Evolutionary conservation across 2,113 vertebrate genomes (phyloP).

Genomic region (Puntigrus tetrazona): DNA sequence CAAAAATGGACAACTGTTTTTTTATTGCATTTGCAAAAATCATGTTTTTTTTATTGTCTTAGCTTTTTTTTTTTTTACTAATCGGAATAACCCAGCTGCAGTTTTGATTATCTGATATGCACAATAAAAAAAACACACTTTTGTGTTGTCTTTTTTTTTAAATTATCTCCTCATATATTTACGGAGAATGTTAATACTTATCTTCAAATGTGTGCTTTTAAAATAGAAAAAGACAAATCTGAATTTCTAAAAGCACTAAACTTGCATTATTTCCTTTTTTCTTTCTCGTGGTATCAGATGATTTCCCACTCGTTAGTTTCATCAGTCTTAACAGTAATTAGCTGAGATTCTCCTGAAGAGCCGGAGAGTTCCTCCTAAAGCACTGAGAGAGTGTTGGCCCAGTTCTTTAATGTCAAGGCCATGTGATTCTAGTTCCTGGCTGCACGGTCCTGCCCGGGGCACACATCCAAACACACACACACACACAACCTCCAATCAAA

Average conservation of each 20-base stretch:
- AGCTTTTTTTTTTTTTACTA: no score
- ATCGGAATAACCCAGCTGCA: no score
- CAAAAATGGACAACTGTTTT: no score
- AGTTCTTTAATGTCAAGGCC: conserved; percentile 13
- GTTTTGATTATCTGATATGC: no score
- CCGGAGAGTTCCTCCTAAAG: neutral
- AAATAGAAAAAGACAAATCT: neutral
- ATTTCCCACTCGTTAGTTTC: neutral
- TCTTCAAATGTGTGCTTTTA: neutral
- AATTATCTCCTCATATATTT: no score
- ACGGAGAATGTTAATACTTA: no score
- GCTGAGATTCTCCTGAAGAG: conserved; percentile 2
- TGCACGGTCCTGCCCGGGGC: conserved; percentile 36
- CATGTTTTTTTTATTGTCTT: no score
- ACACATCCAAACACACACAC: conserved; percentile 2
- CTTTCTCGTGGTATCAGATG: neutral
- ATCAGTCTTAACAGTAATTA: neutral
- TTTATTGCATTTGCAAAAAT: no score
- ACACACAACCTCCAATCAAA: conserved; percentile 32
- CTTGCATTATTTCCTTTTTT: neutral
- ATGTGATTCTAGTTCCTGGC: conserved; percentile 37
- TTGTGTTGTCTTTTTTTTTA: no score
- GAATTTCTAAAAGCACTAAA: neutral
- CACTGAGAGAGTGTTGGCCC: neutral
- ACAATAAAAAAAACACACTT: no score